Conservation (phyloP, 2,888 invertebrate genomes). For the Glaucopsyche alexis region DNA sequence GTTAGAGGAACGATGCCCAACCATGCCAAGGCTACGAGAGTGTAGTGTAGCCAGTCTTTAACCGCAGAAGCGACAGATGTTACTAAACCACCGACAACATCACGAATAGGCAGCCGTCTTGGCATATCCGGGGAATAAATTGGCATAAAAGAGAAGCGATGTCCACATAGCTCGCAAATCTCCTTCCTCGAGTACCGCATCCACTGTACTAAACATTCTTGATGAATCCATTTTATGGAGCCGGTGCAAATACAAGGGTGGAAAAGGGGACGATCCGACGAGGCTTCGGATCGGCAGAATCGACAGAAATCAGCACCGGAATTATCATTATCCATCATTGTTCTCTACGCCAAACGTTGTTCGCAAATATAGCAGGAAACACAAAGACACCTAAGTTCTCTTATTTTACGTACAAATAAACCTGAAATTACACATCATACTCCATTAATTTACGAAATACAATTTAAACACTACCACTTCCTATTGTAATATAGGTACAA, state of each 20-base stretch:
- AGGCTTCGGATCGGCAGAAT: conserved; percentile 97
- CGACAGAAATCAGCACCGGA: conserved; percentile 95
- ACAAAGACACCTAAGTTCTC: conserved; percentile 19
- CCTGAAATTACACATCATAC: conserved; percentile 7
- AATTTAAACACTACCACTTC: conserved; percentile 4
- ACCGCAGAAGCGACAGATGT: conserved; percentile 95
- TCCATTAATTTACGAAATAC: background rate
- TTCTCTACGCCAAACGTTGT: conserved; percentile 68
- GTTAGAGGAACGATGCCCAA: conserved; percentile 97
- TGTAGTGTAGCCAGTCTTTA: conserved; percentile 98
- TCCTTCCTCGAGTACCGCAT: conserved; percentile 99
- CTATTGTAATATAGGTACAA: background rate
- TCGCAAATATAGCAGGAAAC: background rate
- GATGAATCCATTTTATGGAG: conserved; percentile 99
- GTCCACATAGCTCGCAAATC: conserved; percentile 98
- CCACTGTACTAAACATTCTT: conserved; percentile 99
- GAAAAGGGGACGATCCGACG: conserved; percentile 94
- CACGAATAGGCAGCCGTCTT: conserved; percentile 94
- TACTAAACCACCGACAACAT: conserved; percentile 94
- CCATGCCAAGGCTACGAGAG: conserved; percentile 98
- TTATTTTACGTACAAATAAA: background rate
- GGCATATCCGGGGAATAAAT: conserved; percentile 99
- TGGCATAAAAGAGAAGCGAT: conserved; percentile 98
- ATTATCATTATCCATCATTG: conserved; percentile 73
- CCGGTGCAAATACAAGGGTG: conserved; percentile 99